Conservation (phyloP, 2,113 vertebrate species). For the Bungarus multicinctus region DNA sequence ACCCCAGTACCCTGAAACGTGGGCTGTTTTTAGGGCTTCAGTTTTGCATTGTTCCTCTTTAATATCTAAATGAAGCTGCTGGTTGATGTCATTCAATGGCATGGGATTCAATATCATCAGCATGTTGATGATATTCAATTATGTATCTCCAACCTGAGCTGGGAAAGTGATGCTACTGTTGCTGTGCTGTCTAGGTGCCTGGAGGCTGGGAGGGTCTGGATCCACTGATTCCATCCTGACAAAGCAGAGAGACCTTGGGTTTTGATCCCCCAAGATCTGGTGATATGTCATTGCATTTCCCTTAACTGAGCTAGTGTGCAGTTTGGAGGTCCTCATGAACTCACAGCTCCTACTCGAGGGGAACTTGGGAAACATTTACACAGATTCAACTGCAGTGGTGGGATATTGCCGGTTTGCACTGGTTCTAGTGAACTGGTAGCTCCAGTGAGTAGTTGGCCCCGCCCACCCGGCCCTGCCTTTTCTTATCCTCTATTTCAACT, state of each 20-base stretch:
- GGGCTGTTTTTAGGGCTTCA: not conserved
- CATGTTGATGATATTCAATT: not conserved
- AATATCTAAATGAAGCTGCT: not conserved
- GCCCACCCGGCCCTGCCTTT: too few species aligned
- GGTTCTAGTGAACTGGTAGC: too few species aligned
- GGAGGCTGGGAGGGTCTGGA: not conserved
- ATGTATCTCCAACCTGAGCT: not conserved
- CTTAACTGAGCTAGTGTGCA: not conserved
- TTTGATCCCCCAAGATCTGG: not conserved
- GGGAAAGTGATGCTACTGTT: not conserved
- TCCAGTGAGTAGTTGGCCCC: too few species aligned
- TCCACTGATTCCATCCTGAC: not conserved
- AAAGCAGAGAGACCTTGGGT: not conserved
- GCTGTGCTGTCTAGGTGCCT: not conserved
- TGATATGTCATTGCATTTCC: not conserved
- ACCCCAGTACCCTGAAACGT: not conserved
- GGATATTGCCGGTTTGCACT: too few species aligned
- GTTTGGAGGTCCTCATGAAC: not conserved
- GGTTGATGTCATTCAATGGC: not conserved
- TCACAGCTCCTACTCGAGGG: not conserved
- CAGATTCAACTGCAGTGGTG: not conserved
- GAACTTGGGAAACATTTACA: not conserved
- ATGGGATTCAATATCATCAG: not conserved
- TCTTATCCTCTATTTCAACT: too few species aligned
- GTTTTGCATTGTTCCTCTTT: not conserved